Conservation (phyloP, 2,888 invertebrate species). For the Acanthosoma haemorrhoidale region DNA sequence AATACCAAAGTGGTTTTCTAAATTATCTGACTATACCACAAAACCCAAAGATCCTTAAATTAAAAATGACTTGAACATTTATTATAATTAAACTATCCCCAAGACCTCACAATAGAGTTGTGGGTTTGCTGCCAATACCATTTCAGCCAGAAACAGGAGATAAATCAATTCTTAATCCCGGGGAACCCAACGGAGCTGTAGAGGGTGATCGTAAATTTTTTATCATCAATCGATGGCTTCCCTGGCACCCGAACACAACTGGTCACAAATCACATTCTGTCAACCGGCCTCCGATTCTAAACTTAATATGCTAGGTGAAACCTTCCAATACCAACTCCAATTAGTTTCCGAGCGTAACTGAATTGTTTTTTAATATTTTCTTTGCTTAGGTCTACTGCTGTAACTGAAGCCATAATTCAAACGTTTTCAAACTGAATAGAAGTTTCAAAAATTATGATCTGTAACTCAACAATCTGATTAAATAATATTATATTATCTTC, state of each 20-base stretch:
- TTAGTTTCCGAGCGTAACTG: too few species aligned
- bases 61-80: too few species aligned
- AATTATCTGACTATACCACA: too few species aligned
- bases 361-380: too few species aligned
- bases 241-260: slow-evolving; percentile 4
- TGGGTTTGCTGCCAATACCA: not conserved
- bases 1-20: too few species aligned
- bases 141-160: not conserved
- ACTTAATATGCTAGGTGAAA: not conserved
- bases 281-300: not conserved
- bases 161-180: not conserved
- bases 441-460: too few species aligned
- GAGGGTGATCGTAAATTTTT: slow-evolving; percentile 11
- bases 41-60: too few species aligned
- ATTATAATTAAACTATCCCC: not conserved
- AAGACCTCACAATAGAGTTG: not conserved
- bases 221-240: slow-evolving; percentile 1
- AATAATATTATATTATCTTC: too few species aligned
- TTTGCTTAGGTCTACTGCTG: too few species aligned
- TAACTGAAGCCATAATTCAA: too few species aligned
- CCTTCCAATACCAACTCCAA: not conserved
- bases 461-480: too few species aligned
- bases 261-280: not conserved
- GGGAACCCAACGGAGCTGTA: not conserved
- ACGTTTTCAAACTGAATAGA: too few species aligned